Evolutionary conservation across 2,113 vertebrate species (phyloP).

Genomic region (Perca schrenkii): DNA sequence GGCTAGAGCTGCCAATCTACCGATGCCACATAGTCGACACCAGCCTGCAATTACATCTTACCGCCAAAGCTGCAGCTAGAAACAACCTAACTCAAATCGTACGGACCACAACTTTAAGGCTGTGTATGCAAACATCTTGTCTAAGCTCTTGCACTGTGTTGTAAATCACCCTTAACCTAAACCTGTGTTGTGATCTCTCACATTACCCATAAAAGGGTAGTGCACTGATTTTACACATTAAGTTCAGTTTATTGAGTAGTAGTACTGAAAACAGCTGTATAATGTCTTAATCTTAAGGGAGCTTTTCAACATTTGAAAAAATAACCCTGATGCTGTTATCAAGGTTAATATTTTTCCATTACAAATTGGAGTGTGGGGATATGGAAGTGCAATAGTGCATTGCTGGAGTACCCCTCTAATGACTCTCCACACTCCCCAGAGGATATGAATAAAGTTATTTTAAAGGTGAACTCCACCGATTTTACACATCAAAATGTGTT

Average conservation of each 20-base stretch:
- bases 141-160: background rate
- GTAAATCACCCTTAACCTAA: too few relatives aligned
- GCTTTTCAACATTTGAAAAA: background rate
- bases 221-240: background rate
- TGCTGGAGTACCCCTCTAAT: background rate
- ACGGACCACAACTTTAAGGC: too few relatives aligned
- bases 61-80: too few relatives aligned
- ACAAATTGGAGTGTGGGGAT: background rate
- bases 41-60: too few relatives aligned
- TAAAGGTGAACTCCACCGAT: background rate
- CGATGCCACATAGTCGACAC: too few relatives aligned
- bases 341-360: background rate
- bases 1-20: too few relatives aligned
- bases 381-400: background rate
- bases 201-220: background rate
- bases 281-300: too few relatives aligned
- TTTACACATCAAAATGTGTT: background rate
- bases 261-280: background rate
- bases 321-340: background rate
- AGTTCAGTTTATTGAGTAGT: background rate
- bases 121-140: too few relatives aligned
- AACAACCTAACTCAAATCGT: too few relatives aligned
- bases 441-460: background rate
- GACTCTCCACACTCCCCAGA: background rate
- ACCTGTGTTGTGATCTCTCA: background rate